Evolutionary conservation across 2,888 invertebrate species (phyloP).

Genomic region (Griposia aprilina): DNA sequence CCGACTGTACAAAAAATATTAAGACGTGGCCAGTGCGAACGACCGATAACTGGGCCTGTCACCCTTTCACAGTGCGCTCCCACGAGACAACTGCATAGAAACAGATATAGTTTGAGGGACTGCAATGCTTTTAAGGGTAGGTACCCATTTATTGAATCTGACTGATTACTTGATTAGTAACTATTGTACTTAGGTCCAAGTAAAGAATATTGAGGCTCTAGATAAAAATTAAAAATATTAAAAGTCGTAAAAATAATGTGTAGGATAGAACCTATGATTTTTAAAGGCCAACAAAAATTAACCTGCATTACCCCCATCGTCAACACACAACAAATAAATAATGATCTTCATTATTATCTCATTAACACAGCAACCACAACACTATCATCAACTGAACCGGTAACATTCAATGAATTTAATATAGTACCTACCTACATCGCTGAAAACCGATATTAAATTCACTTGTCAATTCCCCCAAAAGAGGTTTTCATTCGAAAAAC

Average conservation of each 20-base stretch:
- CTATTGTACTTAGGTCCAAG: too few relatives aligned
- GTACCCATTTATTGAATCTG: neutral
- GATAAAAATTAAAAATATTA: neutral
- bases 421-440: constrained; percentile 63
- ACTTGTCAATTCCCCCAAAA: constrained; percentile 83
- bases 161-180: neutral
- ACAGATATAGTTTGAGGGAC: constrained; percentile 45
- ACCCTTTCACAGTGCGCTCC: constrained; percentile 31
- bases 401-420: constrained; percentile 75
- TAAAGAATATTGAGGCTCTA: neutral
- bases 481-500: constrained; percentile 88
- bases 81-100: constrained; percentile 35
- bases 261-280: too few relatives aligned
- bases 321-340: constrained; percentile 55
- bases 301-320: constrained; percentile 5
- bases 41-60: constrained; percentile 51
- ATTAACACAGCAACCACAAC: constrained; percentile 72
- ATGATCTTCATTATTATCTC: constrained; percentile 66
- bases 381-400: constrained; percentile 63
- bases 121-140: neutral
- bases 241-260: too few relatives aligned
- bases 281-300: neutral
- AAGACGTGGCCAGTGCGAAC: constrained; percentile 47
- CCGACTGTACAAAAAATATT: neutral
- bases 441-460: constrained; percentile 84